Conservation (phyloP, 2,797 vertebrate genomes). For the Acipenser ruthenus region DNA sequence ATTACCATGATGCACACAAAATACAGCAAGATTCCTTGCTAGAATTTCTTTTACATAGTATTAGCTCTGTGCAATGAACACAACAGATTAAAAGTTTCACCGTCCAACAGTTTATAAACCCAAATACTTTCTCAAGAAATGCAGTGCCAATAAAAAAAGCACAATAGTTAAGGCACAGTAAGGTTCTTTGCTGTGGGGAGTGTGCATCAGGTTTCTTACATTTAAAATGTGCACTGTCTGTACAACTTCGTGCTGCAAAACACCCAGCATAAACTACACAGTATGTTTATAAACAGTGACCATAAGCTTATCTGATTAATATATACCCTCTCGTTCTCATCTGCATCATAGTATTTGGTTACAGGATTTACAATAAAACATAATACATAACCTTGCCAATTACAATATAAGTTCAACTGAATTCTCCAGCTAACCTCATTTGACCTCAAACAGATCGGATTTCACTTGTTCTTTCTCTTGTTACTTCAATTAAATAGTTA, state of each 20-base stretch:
- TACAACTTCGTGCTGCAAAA: slow-evolving; percentile 75
- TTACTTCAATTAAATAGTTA: no score
- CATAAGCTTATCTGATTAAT: slow-evolving; percentile 21
- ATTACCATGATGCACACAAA: slow-evolving; percentile 68
- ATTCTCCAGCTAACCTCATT: no score
- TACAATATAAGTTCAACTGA: no score
- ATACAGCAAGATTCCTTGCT: slow-evolving; percentile 61
- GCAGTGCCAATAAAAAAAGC: slow-evolving; percentile 68
- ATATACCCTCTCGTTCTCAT: slow-evolving; percentile 11
- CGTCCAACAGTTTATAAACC: slow-evolving; percentile 26
- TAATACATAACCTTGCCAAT: no score
- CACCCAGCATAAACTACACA: slow-evolving; percentile 38
- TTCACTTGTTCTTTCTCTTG: no score
- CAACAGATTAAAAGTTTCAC: slow-evolving; percentile 42
- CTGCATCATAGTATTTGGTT: no score
- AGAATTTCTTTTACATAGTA: slow-evolving; percentile 72
- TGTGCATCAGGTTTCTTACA: slow-evolving; percentile 66
- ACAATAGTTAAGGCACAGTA: slow-evolving; percentile 85
- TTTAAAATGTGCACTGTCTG: slow-evolving; percentile 71
- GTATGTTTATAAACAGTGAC: slow-evolving; percentile 31
- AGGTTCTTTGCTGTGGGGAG: slow-evolving; percentile 72
- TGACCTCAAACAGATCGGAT: no score
- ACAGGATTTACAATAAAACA: slow-evolving; percentile 21
- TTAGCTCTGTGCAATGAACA: slow-evolving; percentile 53
- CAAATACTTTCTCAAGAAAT: slow-evolving; percentile 60